Evolutionary conservation across 2,113 vertebrate species (phyloP).

Genomic region (Colius striatus): DNA sequence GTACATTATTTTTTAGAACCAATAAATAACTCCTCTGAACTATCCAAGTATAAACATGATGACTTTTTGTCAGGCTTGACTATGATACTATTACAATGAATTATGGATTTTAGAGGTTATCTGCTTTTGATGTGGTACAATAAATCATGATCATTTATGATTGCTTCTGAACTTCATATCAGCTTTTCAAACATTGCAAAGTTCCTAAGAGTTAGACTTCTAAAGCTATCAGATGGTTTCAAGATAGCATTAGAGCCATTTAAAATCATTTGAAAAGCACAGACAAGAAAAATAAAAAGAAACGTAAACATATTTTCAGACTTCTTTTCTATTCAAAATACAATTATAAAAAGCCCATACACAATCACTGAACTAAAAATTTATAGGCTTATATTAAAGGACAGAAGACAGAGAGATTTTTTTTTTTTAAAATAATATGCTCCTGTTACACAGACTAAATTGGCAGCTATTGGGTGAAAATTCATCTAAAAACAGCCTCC

Average conservation of each 20-base stretch:
- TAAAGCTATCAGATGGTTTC: neutral
- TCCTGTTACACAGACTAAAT: neutral
- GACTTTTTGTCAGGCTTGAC: conserved; percentile 49
- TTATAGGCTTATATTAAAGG: neutral
- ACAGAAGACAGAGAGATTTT: neutral
- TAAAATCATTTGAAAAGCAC: neutral
- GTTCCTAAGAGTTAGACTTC: neutral
- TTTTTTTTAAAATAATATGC: neutral
- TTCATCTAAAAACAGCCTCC: neutral
- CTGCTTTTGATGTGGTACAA: neutral
- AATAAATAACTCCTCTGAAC: conserved; percentile 58
- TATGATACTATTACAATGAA: conserved; percentile 32
- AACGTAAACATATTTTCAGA: neutral
- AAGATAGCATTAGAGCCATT: neutral
- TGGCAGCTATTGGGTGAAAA: neutral
- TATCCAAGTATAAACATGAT: conserved; percentile 30
- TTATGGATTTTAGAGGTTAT: conserved; percentile 50
- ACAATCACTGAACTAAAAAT: neutral
- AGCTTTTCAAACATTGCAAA: neutral
- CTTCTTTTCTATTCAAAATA: neutral
- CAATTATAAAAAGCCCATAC: neutral
- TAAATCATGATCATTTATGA: conserved; percentile 30
- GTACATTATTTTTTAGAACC: conserved; percentile 60
- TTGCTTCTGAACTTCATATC: neutral
- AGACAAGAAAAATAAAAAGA: neutral